Evolutionary conservation across 1,140 invertebrate genomes (phyloP).

Genomic region (Bicyclus anynana): DNA sequence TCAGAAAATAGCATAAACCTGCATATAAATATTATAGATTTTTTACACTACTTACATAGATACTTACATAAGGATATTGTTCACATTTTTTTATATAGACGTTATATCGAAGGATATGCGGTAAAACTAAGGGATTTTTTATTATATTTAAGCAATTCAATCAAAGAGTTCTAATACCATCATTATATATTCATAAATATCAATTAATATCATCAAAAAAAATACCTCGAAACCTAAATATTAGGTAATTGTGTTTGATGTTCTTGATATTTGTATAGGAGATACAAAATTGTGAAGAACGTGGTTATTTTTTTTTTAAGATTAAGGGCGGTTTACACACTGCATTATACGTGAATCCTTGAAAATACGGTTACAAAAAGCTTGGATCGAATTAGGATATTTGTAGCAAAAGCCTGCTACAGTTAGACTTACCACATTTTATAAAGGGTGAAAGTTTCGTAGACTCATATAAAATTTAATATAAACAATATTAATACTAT

Average conservation of each 20-base stretch:
- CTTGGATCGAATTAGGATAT: too few relatives aligned
- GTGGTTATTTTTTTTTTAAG: background rate
- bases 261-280: background rate
- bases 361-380: too few relatives aligned
- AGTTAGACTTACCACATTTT: too few relatives aligned
- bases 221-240: background rate
- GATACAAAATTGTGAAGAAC: background rate
- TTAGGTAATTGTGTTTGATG: background rate
- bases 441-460: too few relatives aligned
- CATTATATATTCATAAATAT: too few relatives aligned
- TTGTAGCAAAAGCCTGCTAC: too few relatives aligned
- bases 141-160: background rate
- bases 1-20: too few relatives aligned
- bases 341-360: background rate
- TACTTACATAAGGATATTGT: background rate
- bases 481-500: too few relatives aligned
- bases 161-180: background rate
- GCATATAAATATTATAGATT: too few relatives aligned
- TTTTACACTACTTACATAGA: background rate
- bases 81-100: background rate
- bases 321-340: background rate
- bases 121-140: slow-evolving; percentile 1
- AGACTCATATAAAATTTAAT: too few relatives aligned
- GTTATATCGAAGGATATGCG: background rate
- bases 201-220: background rate